Percentiles rank a stretch among this genome's conserved stretches.
Evolutionary conservation across 2,888 invertebrate species (phyloP).

Genomic region (Microlaimidae sp.): DNA sequence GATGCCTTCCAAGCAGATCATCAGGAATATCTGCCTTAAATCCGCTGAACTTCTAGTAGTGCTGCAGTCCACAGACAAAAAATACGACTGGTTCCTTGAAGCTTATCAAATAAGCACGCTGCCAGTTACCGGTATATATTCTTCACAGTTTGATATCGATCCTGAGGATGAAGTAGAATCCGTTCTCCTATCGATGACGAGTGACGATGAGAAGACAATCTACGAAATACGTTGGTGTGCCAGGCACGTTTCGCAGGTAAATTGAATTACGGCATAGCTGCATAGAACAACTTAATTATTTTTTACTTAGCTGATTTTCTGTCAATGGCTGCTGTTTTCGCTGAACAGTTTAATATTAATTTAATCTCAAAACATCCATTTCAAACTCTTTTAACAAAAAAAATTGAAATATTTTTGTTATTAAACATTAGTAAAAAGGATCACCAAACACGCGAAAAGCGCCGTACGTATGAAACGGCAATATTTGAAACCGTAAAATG

Average conservation of each 20-base stretch:
- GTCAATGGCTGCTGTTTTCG: no score
- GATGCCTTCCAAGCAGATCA: neutral
- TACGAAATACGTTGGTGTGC: slow-evolving; percentile 12
- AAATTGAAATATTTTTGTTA: no score
- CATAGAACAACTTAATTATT: no score
- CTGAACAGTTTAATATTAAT: no score
- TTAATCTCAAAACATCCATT: no score
- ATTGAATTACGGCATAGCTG: no score
- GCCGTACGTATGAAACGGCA: no score
- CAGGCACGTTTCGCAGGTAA: slow-evolving; percentile 11
- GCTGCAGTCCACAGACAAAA: slow-evolving; percentile 10
- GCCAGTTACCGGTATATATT: slow-evolving; percentile 2
- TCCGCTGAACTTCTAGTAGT: slow-evolving; percentile 5
- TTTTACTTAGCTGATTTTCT: no score
- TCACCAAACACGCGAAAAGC: no score
- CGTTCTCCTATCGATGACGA: neutral
- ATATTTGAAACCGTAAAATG: no score
- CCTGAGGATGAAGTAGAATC: slow-evolving; percentile 12
- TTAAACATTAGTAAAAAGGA: no score
- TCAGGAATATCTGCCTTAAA: neutral
- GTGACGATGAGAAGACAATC: neutral
- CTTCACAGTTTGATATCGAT: slow-evolving; percentile 13
- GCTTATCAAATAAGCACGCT: neutral
- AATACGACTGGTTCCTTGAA: slow-evolving; percentile 12
- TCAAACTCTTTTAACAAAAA: no score